Conservation (phyloP, 2,113 vertebrate genomes). For the Ceuthmochares aereus region DNA sequence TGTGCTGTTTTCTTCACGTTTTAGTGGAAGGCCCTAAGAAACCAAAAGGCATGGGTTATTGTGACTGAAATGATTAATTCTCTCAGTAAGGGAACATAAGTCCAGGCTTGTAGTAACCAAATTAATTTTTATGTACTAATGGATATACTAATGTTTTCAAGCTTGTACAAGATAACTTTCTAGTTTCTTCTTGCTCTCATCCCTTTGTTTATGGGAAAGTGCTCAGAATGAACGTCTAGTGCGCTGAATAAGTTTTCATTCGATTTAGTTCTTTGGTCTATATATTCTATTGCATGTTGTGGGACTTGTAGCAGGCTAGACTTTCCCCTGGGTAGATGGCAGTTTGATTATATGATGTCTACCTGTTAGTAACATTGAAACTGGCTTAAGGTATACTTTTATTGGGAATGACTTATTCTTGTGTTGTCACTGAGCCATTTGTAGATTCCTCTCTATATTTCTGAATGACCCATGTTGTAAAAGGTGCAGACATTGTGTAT, state of each 20-base stretch:
- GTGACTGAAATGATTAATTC: neutral
- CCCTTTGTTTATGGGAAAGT: neutral
- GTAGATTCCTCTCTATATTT: neutral
- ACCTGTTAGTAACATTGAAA: neutral
- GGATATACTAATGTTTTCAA: neutral
- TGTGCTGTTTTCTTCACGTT: neutral
- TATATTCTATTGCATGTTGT: neutral
- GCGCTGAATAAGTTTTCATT: neutral
- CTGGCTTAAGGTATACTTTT: neutral
- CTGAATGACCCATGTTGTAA: neutral
- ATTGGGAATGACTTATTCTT: neutral
- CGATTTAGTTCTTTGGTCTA: neutral
- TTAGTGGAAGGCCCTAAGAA: neutral
- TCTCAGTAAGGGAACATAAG: neutral
- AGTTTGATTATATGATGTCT: neutral
- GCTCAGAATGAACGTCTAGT: neutral
- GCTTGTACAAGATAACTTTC: neutral
- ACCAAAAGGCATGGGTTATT: neutral
- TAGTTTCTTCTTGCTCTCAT: neutral
- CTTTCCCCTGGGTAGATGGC: neutral
- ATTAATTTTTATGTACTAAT: neutral
- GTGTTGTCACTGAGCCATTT: neutral
- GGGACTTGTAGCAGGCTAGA: neutral
- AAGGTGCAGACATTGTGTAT: fast-evolving
- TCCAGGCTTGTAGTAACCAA: neutral